Percentiles rank a stretch among this genome's conserved stretches.
These are phyloP conservation scores for Phlogophora meticulosa DNA, from an alignment of 2,888 invertebrate genomes.

Conservation along the genomic window DNA sequence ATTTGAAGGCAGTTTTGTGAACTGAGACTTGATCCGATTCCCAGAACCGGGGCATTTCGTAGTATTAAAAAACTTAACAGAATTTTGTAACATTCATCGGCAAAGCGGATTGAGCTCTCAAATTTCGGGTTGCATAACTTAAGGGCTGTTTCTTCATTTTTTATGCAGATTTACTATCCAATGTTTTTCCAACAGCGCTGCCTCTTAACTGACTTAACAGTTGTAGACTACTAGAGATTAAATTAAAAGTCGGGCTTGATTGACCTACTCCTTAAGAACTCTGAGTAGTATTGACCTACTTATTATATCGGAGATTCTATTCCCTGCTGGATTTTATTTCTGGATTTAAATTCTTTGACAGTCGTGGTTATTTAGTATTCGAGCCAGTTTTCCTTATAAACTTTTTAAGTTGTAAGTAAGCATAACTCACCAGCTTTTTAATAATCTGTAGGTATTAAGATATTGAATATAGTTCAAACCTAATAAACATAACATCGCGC, in stretches of 20 bases:
- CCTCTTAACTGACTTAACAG: conserved; percentile 75
- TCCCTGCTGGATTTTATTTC: conserved; percentile 60
- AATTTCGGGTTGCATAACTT: conserved; percentile 64
- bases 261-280: conserved; percentile 72
- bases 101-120: conserved; percentile 74
- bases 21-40: too few relatives aligned
- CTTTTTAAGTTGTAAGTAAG: conserved; percentile 18
- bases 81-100: conserved; percentile 40
- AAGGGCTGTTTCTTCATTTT: conserved; percentile 78
- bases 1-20: too few relatives aligned
- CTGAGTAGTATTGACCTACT: conserved; percentile 73
- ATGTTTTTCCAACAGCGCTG: conserved; percentile 75
- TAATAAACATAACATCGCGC: too few relatives aligned
- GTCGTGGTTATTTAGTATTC: conserved; percentile 40
- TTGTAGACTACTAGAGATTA: conserved; percentile 63
- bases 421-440: background rate
- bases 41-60: too few relatives aligned
- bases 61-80: conserved; percentile 11
- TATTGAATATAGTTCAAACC: background rate
- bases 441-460: background rate
- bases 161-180: conserved; percentile 79
- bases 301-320: conserved; percentile 63
- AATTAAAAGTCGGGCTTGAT: conserved; percentile 75
- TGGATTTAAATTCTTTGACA: conserved; percentile 54
- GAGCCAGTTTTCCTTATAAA: conserved; percentile 26